These are phyloP conservation scores for Sericinus montela DNA, from an alignment of 2,888 invertebrate species.

Conservation along the genomic window DNA sequence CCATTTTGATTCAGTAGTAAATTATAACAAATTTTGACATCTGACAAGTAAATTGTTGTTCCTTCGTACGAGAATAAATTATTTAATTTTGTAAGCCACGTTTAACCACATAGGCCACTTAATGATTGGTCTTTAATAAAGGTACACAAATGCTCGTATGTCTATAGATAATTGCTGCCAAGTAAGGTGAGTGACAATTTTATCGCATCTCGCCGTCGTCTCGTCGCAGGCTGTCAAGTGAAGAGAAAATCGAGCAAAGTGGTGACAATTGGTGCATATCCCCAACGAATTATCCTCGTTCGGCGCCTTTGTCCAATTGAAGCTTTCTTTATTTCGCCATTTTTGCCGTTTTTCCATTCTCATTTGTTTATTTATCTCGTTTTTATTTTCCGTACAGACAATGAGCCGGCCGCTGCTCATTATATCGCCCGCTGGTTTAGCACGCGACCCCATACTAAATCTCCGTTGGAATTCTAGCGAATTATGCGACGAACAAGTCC, in stretches of 20 bases:
- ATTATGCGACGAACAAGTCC: conserved; percentile 65
- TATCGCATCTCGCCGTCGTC: conserved; percentile 37
- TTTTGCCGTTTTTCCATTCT: conserved; percentile 77
- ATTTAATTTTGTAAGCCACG: too few species aligned
- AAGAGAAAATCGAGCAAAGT: conserved; percentile 64
- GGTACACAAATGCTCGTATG: too few species aligned
- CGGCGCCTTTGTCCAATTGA: conserved; percentile 78
- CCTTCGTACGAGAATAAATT: too few species aligned
- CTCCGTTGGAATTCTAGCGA: conserved; percentile 75
- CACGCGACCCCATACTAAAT: conserved; percentile 71
- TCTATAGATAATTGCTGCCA: background rate
- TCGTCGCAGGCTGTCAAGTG: conserved; percentile 35
- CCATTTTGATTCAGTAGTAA: too few species aligned
- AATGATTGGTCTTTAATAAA: too few species aligned
- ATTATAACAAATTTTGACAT: too few species aligned
- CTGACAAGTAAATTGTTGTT: too few species aligned
- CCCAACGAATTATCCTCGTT: conserved; percentile 73
- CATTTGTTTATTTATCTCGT: conserved; percentile 78
- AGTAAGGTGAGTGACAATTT: conserved; percentile 53
- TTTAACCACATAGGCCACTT: too few species aligned
- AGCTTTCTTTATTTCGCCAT: conserved; percentile 73
- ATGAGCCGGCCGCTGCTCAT: conserved; percentile 57
- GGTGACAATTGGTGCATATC: conserved; percentile 78
- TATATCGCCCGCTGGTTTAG: conserved; percentile 67
- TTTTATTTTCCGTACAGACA: conserved; percentile 56